phyloP scores from a whole-genome alignment of 2,797 vertebrate species.

The Chiloscyllium punctatum region DNA sequence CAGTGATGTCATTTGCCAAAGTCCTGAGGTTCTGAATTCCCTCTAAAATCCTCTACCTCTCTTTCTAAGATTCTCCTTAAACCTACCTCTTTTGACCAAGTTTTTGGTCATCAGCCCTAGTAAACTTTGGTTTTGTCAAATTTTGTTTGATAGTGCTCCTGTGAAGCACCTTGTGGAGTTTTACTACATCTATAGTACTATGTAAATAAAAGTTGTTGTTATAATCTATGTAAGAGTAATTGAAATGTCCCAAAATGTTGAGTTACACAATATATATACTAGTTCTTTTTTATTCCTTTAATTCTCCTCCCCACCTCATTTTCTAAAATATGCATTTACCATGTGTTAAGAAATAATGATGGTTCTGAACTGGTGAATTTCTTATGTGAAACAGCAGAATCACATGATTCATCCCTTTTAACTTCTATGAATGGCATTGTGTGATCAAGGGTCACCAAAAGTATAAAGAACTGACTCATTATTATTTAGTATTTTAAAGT shows the following conservation, averaged over 20 bases:
- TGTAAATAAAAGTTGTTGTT: not conserved
- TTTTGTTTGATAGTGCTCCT: not conserved
- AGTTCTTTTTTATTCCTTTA: not conserved
- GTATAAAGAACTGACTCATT: not conserved
- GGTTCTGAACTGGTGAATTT: not conserved
- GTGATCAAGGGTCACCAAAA: not conserved
- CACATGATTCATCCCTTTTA: not conserved
- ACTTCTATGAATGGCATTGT: not conserved
- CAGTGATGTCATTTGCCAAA: not conserved
- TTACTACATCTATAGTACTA: not conserved
- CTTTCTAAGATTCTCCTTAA: not conserved
- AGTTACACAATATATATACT: not conserved
- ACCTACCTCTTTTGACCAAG: not conserved
- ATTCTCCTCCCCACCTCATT: not conserved
- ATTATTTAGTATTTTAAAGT: not conserved
- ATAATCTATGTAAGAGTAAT: not conserved
- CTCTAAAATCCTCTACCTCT: not conserved
- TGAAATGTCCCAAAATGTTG: not conserved
- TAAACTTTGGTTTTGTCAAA: not conserved
- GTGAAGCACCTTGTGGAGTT: not conserved
- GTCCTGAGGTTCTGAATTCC: not conserved
- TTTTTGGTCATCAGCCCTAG: not conserved
- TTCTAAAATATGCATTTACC: not conserved
- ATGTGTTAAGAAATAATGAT: not conserved
- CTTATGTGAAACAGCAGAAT: not conserved